Base-by-base conservation (phyloP, 2,113 vertebrate species). In the Chloebia gouldiae region DNA sequence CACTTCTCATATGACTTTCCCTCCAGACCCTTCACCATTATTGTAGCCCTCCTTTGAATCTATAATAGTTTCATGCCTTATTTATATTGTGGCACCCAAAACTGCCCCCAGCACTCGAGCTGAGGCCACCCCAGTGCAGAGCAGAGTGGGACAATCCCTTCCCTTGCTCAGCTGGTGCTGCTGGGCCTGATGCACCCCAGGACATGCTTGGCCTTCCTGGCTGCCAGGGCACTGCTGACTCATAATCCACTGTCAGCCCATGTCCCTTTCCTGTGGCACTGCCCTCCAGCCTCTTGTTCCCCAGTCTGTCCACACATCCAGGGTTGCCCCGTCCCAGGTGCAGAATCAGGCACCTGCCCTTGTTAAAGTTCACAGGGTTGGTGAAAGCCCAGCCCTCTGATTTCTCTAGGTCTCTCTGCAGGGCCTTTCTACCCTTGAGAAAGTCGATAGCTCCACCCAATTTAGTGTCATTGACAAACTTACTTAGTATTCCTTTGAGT, bases 81-180 rank as follows among this genome's bases (percentile, higher is more conserved):
- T 10, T n/a, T 66, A 17, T 10, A 30, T 23, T 14, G 19, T 30
- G 33, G 28, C 16, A 15, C 15, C 33, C 28, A 20, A 44, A 59
- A 6, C 44, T 73, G 19, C 23, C 1, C 59, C 1, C 19, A 51
- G 11, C 1, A 2, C 30, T 44, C 0, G 0, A 45, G 33, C 6
- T 66, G 44, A 39, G 28, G 77, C 51, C 0, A 0, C 16, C 6
- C 23, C 69, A 59, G 69, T 7, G 33, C 45, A 66, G 33, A 51
- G 51, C 68, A 88, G 33, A 66, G 69, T 1, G 0, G 77, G 45
- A 75, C 60, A 75, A 45, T 81, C 9, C 27, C 69, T 8, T 51
- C 69, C 53, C 24, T 75, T 9, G 39, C 39, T 39, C 0, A 0
- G 33, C 44, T 66, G 60, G 10, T 0, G 7, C 11, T 73, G 51